Conservation (phyloP, 2,797 vertebrate species). For the Diplodus puntazzo region DNA sequence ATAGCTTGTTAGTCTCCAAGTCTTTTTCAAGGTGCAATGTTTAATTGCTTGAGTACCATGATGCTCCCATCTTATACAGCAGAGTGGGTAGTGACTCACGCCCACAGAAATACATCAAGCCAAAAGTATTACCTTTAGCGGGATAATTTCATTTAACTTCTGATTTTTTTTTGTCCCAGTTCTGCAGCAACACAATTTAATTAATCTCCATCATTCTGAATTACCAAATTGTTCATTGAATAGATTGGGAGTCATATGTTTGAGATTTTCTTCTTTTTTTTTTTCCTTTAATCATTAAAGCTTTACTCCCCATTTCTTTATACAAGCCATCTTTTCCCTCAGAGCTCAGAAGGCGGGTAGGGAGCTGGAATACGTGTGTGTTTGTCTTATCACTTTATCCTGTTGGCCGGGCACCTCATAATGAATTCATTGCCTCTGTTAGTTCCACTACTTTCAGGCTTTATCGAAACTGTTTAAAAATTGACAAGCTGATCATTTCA, state of each 20-base stretch:
- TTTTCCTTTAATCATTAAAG: slow-evolving; percentile 21
- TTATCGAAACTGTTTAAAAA: slow-evolving; percentile 73
- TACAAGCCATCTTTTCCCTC: slow-evolving; percentile 30
- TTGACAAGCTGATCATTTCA: slow-evolving; percentile 75
- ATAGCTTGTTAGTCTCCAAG: neutral
- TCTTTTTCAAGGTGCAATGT: neutral
- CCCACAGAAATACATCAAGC: slow-evolving; percentile 30
- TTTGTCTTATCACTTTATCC: slow-evolving; percentile 64
- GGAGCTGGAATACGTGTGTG: slow-evolving; percentile 39
- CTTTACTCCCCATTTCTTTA: slow-evolving; percentile 31
- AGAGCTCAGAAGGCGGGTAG: slow-evolving; percentile 13
- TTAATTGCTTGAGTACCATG: neutral
- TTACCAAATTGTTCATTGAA: slow-evolving; percentile 44
- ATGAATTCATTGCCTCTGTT: slow-evolving; percentile 71
- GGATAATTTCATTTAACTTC: slow-evolving; percentile 28
- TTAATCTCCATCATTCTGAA: slow-evolving; percentile 43
- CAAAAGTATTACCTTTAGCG: neutral
- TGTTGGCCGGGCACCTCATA: slow-evolving; percentile 60
- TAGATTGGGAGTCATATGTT: slow-evolving; percentile 45
- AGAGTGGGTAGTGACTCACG: neutral
- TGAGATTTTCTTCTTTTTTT: slow-evolving; percentile 15
- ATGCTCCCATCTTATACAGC: neutral
- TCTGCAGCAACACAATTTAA: slow-evolving; percentile 34
- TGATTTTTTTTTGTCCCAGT: slow-evolving; percentile 20
- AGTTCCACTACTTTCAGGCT: slow-evolving; percentile 51